Conservation (phyloP, 2,888 invertebrate species). For the Deilephila elpenor region DNA sequence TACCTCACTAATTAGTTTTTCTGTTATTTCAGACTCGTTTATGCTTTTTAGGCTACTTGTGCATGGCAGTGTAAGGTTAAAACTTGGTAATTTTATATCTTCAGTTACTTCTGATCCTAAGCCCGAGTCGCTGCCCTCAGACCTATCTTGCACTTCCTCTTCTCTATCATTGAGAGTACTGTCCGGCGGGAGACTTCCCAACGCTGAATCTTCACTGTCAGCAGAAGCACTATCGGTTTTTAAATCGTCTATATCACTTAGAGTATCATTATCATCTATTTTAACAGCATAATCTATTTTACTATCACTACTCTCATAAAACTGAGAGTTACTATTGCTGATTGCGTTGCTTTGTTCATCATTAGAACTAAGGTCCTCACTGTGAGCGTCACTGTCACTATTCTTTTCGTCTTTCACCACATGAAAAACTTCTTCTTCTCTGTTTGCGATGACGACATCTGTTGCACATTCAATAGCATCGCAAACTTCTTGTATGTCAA, state of each 20-base stretch:
- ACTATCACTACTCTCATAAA: constrained; percentile 82
- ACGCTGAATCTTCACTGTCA: constrained; percentile 86
- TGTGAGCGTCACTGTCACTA: constrained; percentile 75
- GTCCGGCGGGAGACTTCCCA: constrained; percentile 85
- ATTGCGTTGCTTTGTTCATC: constrained; percentile 74
- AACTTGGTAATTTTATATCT: constrained; percentile 75
- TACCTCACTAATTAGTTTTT: constrained; percentile 43
- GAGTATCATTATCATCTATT: constrained; percentile 80
- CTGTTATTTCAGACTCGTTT: constrained; percentile 42
- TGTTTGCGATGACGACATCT: constrained; percentile 45
- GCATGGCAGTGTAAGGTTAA: constrained; percentile 67
- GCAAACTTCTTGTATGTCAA: constrained; percentile 40
- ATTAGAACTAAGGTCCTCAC: constrained; percentile 74
- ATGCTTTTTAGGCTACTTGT: constrained; percentile 54
- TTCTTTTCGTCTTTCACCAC: constrained; percentile 68
- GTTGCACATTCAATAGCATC: constrained; percentile 44
- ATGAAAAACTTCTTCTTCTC: constrained; percentile 58
- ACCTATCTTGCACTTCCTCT: constrained; percentile 87
- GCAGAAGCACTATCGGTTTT: constrained; percentile 82
- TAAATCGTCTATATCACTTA: constrained; percentile 82
- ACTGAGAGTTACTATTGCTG: constrained; percentile 75
- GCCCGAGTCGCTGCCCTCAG: constrained; percentile 94
- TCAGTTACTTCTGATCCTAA: constrained; percentile 90
- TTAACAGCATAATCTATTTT: constrained; percentile 79
- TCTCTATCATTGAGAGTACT: constrained; percentile 74